phyloP scores from a whole-genome alignment of 2,113 vertebrate genomes.

The Pogonocichla stellata region DNA sequence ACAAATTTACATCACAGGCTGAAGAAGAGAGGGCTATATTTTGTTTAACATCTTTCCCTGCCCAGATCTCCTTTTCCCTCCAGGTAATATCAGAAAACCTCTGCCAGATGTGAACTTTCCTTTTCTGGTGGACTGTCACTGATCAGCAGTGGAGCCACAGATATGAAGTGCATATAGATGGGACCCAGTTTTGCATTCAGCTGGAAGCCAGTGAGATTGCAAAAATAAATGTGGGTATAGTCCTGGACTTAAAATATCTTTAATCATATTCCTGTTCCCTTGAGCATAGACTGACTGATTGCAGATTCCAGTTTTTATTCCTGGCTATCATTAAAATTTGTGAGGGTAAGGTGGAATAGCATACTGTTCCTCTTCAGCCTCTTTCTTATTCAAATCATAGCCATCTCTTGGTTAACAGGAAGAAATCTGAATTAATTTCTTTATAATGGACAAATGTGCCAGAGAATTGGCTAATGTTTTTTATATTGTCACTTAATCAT shows the following conservation, averaged over 20 bases:
- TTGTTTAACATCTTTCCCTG: not conserved
- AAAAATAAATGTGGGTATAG: not conserved
- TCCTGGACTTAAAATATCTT: not conserved
- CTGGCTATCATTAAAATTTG: conserved; percentile 33
- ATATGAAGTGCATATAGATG: not conserved
- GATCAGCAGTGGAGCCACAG: not conserved
- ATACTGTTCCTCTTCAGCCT: not conserved
- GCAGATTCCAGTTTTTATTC: conserved; percentile 26
- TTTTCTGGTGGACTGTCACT: not conserved
- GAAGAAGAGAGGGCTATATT: not conserved
- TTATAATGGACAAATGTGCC: not conserved
- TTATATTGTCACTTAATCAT: not conserved
- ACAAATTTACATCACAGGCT: not conserved
- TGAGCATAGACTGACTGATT: conserved; percentile 17
- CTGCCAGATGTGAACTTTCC: not conserved
- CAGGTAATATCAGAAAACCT: not conserved
- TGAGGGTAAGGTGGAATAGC: not conserved
- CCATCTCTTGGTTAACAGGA: not conserved
- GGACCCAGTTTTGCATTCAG: not conserved
- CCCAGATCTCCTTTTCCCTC: not conserved
- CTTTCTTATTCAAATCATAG: conserved; percentile 39
- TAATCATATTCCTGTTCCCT: conserved; percentile 9
- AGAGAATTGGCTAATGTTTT: not conserved
- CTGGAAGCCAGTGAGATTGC: not conserved
- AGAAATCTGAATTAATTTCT: conserved; percentile 5